phyloP scores from a whole-genome alignment of 2,797 vertebrate genomes.

The Siniperca undulata region DNA sequence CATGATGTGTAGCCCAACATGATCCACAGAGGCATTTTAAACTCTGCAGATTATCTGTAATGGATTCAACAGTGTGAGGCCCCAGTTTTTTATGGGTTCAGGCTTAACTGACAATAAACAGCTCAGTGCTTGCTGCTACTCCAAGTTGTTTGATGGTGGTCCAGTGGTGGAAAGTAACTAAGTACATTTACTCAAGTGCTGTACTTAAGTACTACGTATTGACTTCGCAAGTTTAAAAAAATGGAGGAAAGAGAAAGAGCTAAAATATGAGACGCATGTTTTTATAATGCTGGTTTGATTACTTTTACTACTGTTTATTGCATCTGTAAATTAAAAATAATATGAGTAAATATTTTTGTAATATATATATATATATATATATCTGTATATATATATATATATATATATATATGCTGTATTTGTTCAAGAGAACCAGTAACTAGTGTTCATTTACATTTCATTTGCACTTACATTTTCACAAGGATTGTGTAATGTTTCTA shows the following conservation, averaged over 20 bases:
- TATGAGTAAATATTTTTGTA: neutral
- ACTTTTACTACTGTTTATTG: neutral
- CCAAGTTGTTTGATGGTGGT: neutral
- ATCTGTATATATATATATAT: too few species aligned
- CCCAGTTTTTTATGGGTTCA: slow-evolving; percentile 14
- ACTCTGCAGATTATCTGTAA: slow-evolving; percentile 19
- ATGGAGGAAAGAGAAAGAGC: neutral
- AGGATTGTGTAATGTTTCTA: neutral
- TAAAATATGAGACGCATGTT: neutral
- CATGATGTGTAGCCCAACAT: slow-evolving; percentile 8
- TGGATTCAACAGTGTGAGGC: slow-evolving; percentile 30
- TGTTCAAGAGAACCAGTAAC: neutral
- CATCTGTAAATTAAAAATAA: neutral
- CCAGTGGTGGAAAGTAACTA: neutral
- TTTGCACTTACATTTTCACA: neutral
- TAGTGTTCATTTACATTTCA: neutral
- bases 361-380: too few species aligned
- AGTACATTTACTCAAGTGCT: neutral
- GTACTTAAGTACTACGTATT: neutral
- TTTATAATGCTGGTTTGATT: neutral
- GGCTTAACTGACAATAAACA: slow-evolving; percentile 8
- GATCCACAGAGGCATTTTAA: slow-evolving; percentile 37
- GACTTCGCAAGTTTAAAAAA: neutral
- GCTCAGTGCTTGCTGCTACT: neutral
- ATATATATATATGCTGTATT: neutral